Percentiles rank a stretch among this genome's conserved stretches.
These are phyloP conservation scores for Nomada fucata DNA, from an alignment of 2,888 invertebrate species.

Conservation along the genomic window DNA sequence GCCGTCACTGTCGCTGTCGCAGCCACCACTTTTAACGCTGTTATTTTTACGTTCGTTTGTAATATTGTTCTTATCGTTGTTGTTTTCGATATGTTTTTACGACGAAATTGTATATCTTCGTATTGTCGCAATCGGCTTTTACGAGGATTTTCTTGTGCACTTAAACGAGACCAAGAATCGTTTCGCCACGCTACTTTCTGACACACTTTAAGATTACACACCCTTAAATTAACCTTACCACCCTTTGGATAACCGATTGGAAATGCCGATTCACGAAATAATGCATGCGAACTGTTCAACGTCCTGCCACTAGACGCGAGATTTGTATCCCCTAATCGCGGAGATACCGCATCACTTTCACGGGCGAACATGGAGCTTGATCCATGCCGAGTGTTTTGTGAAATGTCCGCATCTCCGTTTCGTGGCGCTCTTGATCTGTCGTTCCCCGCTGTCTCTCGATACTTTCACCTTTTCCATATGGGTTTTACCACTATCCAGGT, in stretches of 20 bases:
- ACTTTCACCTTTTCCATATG: constrained; percentile 38
- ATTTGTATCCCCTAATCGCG: constrained; percentile 83
- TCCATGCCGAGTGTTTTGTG: constrained; percentile 77
- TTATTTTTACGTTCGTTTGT: constrained; percentile 62
- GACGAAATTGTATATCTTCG: constrained; percentile 66
- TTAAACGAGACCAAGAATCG: constrained; percentile 22
- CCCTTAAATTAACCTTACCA: constrained; percentile 48
- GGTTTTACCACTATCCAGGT: too few species aligned
- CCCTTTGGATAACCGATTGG: constrained; percentile 21
- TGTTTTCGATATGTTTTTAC: constrained; percentile 63
- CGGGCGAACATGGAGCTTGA: constrained; percentile 82
- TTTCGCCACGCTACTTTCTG: constrained; percentile 62
- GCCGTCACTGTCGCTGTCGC: constrained; percentile 55
- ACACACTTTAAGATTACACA: constrained; percentile 58
- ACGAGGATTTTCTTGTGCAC: constrained; percentile 41
- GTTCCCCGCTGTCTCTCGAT: constrained; percentile 39
- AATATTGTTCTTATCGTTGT: constrained; percentile 36
- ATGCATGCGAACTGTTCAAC: constrained; percentile 53
- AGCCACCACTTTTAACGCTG: constrained; percentile 39
- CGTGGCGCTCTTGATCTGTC: constrained; percentile 64
- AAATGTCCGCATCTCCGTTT: constrained; percentile 69
- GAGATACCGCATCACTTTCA: constrained; percentile 83
- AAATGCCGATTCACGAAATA: constrained; percentile 31
- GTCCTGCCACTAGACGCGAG: constrained; percentile 72
- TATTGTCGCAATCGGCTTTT: constrained; percentile 57